Base-by-base conservation (phyloP, 2,113 vertebrate genomes). In the Thryonomys swinderianus region DNA sequence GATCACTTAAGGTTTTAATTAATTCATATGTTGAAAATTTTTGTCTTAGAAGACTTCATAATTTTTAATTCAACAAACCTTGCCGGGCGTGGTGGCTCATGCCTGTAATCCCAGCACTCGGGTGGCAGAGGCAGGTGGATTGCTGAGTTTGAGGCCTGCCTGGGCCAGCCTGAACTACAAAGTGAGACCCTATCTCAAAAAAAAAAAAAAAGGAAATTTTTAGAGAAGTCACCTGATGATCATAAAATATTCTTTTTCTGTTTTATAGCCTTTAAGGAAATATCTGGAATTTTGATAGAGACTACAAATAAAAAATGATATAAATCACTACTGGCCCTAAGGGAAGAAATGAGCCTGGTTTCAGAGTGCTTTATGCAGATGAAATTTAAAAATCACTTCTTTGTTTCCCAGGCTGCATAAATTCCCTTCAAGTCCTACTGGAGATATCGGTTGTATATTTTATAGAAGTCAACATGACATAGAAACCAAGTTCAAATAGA, bases 1-100 rank as follows among this genome's bases (percentile, higher is more conserved):
- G 25, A 85, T 85, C 66, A 61, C 55, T 73, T 59, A 86, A 88
- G 16, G 7, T 2, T 85, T 94, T 83, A 79, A 86, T 92, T 94
- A 76, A 95, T 61, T 88, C 21, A 76, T 85, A 0, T 17, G 18
- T 87, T 51, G 8, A 80, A 71, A 61, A 27, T 91, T 82, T 86
- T 94, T 57, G 48, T 96, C 76, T 85, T 85, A 5, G 5, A 93
- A 48, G 51, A 83, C 11, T 92, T 92, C 3, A 79, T 45, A 79
- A 81, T 88, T 90, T 95, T 96, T 89, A 94, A 91, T n/a, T n/a
- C n/a, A n/a, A n/a, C n/a, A n/a, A n/a, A n/a, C n/a, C n/a, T n/a
- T n/a, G n/a, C n/a, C n/a, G n/a, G n/a, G n/a, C n/a, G n/a, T n/a
- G n/a, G n/a, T n/a, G n/a, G n/a, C n/a, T n/a, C n/a, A n/a, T n/a